phyloP scores from a whole-genome alignment of 64 coral and sea anemone genomes.

The Dendrophyllia cribrosa region DNA sequence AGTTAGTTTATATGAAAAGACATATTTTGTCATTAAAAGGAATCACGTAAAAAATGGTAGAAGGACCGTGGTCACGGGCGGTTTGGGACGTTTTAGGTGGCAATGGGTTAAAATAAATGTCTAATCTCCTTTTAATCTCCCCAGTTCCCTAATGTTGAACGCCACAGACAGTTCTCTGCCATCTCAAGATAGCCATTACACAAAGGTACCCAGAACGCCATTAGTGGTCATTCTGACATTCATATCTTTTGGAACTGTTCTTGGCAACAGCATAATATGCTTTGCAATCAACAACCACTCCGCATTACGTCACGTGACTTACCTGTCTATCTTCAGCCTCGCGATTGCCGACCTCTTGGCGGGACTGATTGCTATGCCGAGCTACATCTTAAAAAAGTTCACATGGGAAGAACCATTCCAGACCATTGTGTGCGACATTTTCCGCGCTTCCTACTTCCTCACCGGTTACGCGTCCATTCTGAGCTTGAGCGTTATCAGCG shows the following conservation, averaged over 20 bases:
- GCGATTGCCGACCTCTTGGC: slow-evolving; percentile 94
- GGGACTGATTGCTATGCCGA: slow-evolving; percentile 90
- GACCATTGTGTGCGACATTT: slow-evolving; percentile 77
- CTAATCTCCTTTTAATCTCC: too few species aligned
- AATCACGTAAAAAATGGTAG: too few species aligned
- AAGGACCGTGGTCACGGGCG: too few species aligned
- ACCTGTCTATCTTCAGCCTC: slow-evolving; percentile 71
- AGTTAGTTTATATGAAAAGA: too few species aligned
- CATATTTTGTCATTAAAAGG: too few species aligned
- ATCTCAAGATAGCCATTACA: background rate
- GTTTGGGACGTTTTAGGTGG: too few species aligned
- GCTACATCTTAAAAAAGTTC: slow-evolving; percentile 92
- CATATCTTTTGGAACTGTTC: slow-evolving; percentile 61
- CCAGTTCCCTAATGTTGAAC: slow-evolving; percentile 10
- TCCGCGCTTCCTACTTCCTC: slow-evolving; percentile 91
- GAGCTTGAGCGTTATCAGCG: slow-evolving; percentile 88
- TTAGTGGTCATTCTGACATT: slow-evolving; percentile 9
- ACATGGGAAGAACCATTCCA: slow-evolving; percentile 27
- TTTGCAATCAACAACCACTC: slow-evolving; percentile 62
- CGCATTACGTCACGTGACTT: slow-evolving; percentile 57
- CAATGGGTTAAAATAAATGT: too few species aligned
- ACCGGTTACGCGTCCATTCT: slow-evolving; percentile 92
- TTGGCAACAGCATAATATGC: slow-evolving; percentile 63
- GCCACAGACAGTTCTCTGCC: background rate
- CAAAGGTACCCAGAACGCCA: background rate